Evolutionary conservation across 2,797 vertebrate species (phyloP).

Genomic region (Pristis pectinata): DNA sequence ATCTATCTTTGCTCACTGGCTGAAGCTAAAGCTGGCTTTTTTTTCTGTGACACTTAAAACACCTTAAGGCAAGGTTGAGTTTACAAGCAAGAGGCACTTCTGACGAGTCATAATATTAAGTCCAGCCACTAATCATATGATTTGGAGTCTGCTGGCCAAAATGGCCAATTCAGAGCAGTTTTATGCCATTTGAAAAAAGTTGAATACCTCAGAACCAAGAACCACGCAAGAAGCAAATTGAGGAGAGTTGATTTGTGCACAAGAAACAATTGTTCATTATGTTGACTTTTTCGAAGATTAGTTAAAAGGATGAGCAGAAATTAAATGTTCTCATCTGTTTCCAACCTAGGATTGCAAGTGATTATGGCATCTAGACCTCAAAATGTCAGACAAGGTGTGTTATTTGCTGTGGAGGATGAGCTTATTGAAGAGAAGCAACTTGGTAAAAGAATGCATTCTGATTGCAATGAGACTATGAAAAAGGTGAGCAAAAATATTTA

Average conservation of each 20-base stretch:
- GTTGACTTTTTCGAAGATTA: background rate
- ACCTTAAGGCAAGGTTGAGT: background rate
- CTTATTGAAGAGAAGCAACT: constrained; percentile 52
- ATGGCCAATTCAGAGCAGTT: background rate
- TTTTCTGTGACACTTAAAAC: too few relatives aligned
- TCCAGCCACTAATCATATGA: background rate
- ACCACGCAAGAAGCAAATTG: background rate
- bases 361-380: constrained; percentile 73
- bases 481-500: constrained; percentile 54
- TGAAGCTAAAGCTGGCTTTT: too few relatives aligned
- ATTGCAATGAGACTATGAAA: constrained; percentile 69
- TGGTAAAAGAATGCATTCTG: constrained; percentile 60
- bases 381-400: constrained; percentile 63
- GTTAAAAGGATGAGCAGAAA: background rate
- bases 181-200: background rate
- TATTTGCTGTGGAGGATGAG: constrained; percentile 53
- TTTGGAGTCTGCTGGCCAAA: background rate
- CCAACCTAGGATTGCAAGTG: constrained; percentile 56
- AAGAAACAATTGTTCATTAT: background rate
- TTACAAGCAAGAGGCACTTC: background rate
- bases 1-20: background rate
- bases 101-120: background rate
- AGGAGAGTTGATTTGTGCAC: background rate
- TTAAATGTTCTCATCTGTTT: constrained; percentile 35
- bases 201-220: background rate